Evolutionary conservation across 2,113 vertebrate genomes (phyloP).

Genomic region (Semicossyphus pulcher): DNA sequence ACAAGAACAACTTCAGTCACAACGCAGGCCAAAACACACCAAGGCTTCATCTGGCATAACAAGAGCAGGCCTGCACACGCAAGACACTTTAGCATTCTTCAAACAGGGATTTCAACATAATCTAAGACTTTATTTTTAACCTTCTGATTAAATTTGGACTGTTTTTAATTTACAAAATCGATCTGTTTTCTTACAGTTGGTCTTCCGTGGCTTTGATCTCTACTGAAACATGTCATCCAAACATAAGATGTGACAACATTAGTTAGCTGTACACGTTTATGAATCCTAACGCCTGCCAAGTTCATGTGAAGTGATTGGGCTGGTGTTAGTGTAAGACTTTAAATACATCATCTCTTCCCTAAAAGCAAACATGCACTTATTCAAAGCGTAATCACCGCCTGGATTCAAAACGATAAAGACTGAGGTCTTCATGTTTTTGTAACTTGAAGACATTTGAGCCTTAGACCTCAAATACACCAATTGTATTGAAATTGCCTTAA

Average conservation of each 20-base stretch:
- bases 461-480: neutral
- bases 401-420: constrained; percentile 13
- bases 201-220: no score
- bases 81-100: constrained; percentile 1
- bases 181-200: neutral
- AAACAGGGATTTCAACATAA: constrained; percentile 12
- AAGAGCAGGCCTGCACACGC: neutral
- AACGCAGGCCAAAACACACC: constrained; percentile 23
- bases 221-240: constrained; percentile 10
- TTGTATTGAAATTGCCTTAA: constrained; percentile 30
- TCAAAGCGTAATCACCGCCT: constrained; percentile 33
- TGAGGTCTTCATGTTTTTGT: constrained; percentile 21
- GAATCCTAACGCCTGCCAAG: constrained; percentile 16
- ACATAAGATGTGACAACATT: constrained; percentile 8
- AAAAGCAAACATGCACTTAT: constrained; percentile 23
- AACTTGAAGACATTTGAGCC: constrained; percentile 19
- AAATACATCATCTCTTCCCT: constrained; percentile 6
- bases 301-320: neutral
- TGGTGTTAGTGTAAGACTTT: neutral
- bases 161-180: constrained; percentile 23
- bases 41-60: constrained; percentile 8
- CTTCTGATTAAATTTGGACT: neutral
- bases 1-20: constrained; percentile 28
- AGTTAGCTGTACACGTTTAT: constrained; percentile 26
- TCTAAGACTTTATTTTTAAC: neutral